phyloP scores from a whole-genome alignment of 2,797 vertebrate species.

The Acridotheres tristis region DNA sequence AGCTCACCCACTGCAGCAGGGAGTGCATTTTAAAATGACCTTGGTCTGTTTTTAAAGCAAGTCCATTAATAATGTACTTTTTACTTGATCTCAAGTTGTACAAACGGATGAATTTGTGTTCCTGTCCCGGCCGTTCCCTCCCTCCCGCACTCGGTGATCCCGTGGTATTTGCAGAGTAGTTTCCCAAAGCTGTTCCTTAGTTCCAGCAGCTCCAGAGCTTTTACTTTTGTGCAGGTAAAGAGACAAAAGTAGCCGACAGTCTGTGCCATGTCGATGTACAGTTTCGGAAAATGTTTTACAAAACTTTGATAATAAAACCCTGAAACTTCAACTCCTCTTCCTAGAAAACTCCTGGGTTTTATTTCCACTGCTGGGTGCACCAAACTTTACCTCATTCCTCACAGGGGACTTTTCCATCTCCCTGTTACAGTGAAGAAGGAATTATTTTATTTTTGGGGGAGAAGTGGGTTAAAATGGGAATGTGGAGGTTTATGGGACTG shows the following conservation, averaged over 20 bases:
- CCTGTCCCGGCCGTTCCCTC: slow-evolving; percentile 71
- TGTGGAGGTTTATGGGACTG: not conserved
- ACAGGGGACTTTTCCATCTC: not conserved
- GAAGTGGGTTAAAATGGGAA: not conserved
- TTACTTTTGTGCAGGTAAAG: slow-evolving; percentile 78
- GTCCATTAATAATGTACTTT: slow-evolving; percentile 78
- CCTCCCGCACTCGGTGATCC: slow-evolving; percentile 74
- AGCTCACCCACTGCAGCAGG: not conserved
- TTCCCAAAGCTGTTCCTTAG: slow-evolving; percentile 72
- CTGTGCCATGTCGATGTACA: slow-evolving; percentile 86
- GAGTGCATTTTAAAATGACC: slow-evolving; percentile 77
- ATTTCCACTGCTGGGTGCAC: not conserved
- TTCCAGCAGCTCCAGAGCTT: slow-evolving; percentile 71
- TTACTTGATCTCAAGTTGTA: slow-evolving; percentile 79
- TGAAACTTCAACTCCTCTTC: slow-evolving; percentile 72
- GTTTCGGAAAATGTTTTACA: slow-evolving; percentile 91
- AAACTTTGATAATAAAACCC: slow-evolving; percentile 93
- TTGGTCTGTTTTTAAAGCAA: slow-evolving; percentile 75
- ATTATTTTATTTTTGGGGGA: not conserved
- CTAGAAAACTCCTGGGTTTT: slow-evolving; percentile 58
- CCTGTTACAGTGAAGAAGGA: not conserved
- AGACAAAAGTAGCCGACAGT: slow-evolving; percentile 79
- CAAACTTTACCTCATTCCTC: not conserved
- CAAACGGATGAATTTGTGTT: slow-evolving; percentile 75
- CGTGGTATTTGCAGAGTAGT: slow-evolving; percentile 76